Evolutionary conservation across 2,797 vertebrate species (phyloP).

Genomic region (Enteromius paludinosus): DNA sequence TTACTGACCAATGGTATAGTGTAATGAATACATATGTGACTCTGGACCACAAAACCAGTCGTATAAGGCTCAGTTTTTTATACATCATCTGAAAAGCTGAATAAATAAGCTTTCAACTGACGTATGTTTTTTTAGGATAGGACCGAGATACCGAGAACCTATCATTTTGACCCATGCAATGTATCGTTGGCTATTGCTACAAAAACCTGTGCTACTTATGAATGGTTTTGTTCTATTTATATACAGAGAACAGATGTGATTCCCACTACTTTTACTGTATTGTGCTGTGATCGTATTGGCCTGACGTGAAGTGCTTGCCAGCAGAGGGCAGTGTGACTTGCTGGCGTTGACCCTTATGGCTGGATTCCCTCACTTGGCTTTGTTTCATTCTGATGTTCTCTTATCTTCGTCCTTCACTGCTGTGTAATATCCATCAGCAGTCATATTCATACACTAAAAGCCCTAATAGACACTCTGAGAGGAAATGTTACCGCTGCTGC

Average conservation of each 20-base stretch:
- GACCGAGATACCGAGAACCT: not conserved
- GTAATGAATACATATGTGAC: not conserved
- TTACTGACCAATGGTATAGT: not conserved
- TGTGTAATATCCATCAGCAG: conserved; percentile 46
- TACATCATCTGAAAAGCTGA: not conserved
- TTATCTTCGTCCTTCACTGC: conserved; percentile 43
- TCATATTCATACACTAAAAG: conserved; percentile 52
- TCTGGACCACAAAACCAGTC: too few relatives aligned
- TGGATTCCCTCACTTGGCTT: conserved; percentile 2
- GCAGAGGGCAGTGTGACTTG: conserved; percentile 58
- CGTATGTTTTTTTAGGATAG: not conserved
- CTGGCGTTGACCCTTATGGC: not conserved
- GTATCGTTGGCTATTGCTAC: not conserved
- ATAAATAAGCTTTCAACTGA: not conserved
- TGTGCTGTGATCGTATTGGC: not conserved
- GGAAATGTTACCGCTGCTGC: conserved; percentile 45
- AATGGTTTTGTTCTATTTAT: too few relatives aligned
- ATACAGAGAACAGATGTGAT: not conserved
- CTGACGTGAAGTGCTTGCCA: conserved; percentile 38
- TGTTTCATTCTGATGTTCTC: conserved; percentile 27
- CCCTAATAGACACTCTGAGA: conserved; percentile 52
- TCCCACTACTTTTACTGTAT: not conserved
- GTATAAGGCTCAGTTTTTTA: not conserved
- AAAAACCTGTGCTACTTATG: not conserved
- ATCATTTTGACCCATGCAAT: not conserved